A percentile compares a stretch with the other conserved stretches of the same genome.
These are phyloP conservation scores for Neosalanx taihuensis DNA, from an alignment of 2,797 vertebrate genomes.

Conservation along the genomic window DNA sequence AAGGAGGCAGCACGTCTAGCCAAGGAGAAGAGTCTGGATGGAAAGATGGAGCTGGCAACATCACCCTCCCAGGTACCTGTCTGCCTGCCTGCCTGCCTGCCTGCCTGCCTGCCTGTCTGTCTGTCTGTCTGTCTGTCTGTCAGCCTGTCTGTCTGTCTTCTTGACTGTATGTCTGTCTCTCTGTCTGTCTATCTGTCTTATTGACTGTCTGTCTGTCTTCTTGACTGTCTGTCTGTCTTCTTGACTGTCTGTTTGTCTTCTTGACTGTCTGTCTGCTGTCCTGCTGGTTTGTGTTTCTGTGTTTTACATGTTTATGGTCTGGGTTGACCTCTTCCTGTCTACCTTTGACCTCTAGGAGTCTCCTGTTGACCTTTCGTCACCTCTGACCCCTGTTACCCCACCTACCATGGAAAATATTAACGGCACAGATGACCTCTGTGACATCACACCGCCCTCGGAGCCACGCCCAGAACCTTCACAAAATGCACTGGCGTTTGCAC, in stretches of 20 bases:
- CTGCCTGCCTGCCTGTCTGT: background rate
- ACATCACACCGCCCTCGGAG: constrained; percentile 87
- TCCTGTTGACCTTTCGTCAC: constrained; percentile 91
- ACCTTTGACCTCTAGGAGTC: constrained; percentile 79
- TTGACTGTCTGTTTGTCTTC: background rate
- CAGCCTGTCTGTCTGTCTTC: background rate
- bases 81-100: background rate
- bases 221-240: too few relatives aligned
- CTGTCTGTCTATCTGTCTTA: background rate
- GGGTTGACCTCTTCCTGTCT: background rate
- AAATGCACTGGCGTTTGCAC: constrained; percentile 90
- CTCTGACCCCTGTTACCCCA: constrained; percentile 89
- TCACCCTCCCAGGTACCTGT: constrained; percentile 90
- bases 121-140: background rate
- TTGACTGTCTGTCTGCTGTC: background rate
- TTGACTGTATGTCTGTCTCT: too few relatives aligned
- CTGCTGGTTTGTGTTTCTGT: too few relatives aligned
- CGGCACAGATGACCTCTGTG: constrained; percentile 89
- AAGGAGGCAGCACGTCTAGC: constrained; percentile 96
- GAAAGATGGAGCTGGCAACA: constrained; percentile 94
- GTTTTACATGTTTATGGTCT: too few relatives aligned
- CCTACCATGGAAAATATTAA: constrained; percentile 85
- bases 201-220: background rate
- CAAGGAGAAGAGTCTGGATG: constrained; percentile 95
- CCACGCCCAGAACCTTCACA: constrained; percentile 86